Evolutionary conservation across 2,113 vertebrate genomes (phyloP).

Genomic region (Sander lucioperca): DNA sequence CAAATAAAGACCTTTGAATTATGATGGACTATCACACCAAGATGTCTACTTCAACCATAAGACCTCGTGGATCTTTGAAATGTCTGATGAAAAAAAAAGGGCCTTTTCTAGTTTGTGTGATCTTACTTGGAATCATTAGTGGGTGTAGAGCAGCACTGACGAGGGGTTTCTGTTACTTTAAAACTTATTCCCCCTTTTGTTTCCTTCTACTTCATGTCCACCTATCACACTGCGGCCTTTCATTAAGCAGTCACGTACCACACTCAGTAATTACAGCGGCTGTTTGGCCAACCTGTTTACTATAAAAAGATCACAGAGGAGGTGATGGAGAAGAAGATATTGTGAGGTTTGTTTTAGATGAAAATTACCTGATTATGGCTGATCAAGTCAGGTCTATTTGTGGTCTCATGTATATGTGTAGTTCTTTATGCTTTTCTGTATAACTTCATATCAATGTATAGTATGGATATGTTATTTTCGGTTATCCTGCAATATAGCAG

Average conservation of each 20-base stretch:
- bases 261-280: not conserved
- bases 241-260: slow-evolving; percentile 29
- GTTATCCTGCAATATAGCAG: too few relatives aligned
- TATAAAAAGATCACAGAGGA: not conserved
- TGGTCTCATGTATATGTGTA: not conserved
- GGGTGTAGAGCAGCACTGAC: slow-evolving; percentile 24
- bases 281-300: slow-evolving; percentile 11
- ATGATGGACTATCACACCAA: slow-evolving; percentile 44
- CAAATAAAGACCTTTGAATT: slow-evolving; percentile 62
- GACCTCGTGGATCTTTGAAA: slow-evolving; percentile 56
- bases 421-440: too few relatives aligned
- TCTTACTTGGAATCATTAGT: slow-evolving; percentile 61
- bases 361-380: slow-evolving; percentile 25
- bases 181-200: not conserved
- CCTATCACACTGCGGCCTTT: slow-evolving; percentile 8
- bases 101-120: slow-evolving; percentile 35
- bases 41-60: slow-evolving; percentile 35
- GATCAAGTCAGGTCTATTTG: not conserved
- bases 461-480: too few relatives aligned
- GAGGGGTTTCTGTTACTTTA: slow-evolving; percentile 34
- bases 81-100: slow-evolving; percentile 14
- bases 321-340: slow-evolving; percentile 13
- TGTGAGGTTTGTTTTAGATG: not conserved
- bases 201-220: slow-evolving; percentile 26
- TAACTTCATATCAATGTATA: too few relatives aligned